phyloP scores from a whole-genome alignment of 2,113 vertebrate genomes.

The Herpailurus yagouaroundi region DNA sequence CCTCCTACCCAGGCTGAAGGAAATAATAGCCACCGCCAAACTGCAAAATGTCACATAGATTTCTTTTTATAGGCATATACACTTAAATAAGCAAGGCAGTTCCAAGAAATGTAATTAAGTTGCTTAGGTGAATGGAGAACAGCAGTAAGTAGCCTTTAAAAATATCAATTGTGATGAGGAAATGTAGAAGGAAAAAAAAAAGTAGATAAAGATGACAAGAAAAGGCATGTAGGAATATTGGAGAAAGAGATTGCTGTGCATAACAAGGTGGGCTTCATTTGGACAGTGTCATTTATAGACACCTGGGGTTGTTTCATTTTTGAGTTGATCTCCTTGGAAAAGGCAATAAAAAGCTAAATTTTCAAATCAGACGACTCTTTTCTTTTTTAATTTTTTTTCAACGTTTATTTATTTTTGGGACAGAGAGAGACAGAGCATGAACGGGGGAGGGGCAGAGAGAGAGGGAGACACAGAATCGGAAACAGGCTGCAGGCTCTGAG shows the following conservation, averaged over 20 bases:
- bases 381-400: too few species aligned
- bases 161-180: constrained; percentile 36
- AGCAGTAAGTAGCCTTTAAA: constrained; percentile 56
- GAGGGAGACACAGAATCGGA: too few species aligned
- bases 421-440: too few species aligned
- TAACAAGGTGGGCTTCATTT: not conserved
- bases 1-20: constrained; percentile 7
- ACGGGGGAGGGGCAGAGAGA: too few species aligned
- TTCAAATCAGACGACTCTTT: not conserved
- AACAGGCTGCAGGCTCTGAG: too few species aligned
- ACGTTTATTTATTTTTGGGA: too few species aligned
- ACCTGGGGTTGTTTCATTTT: not conserved
- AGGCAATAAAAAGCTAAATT: constrained; percentile 31
- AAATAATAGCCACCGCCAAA: constrained; percentile 52
- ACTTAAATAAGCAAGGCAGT: constrained; percentile 46
- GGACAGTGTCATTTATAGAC: not conserved
- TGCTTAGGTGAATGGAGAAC: constrained; percentile 48
- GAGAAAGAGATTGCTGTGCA: not conserved
- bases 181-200: constrained; percentile 25
- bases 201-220: not conserved
- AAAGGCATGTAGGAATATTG: not conserved
- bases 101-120: constrained; percentile 71
- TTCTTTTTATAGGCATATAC: constrained; percentile 50
- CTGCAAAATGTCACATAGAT: constrained; percentile 67
- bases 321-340: not conserved